Base-by-base conservation (phyloP, 2,113 vertebrate species). In the Pelvicachromis taeniatus region DNA sequence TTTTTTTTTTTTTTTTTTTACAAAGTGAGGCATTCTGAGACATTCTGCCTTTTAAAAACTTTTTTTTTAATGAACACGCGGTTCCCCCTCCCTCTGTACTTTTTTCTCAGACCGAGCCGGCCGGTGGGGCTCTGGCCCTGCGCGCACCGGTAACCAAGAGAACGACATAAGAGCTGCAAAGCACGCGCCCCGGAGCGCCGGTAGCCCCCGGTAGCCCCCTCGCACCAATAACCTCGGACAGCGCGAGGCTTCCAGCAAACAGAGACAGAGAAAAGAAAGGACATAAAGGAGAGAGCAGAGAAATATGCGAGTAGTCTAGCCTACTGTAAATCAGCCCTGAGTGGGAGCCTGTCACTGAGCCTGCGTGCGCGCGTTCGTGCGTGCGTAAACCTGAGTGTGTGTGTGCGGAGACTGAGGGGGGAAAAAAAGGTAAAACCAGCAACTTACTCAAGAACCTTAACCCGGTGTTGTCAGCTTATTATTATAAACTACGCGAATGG, bases 251-350 rank as follows among this genome's bases (percentile, higher is more conserved):
- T 95, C 94, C 93, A 96, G 94, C 94, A 96, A 96, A 96, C 94
- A 96, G 89, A 95, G 81, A 83, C 91, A 94, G 91, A 94, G 90
- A 93, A 93, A 92, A 88, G 91, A 91, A 82, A 63, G 88, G 83
- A 93, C 82, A 94, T 92, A 93, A 92, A 93, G 88, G 82, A 77
- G 88, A 86, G 86, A 82, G 9, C 19, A 82, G 85, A 83, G 85
- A 94, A 96, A 96, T 96, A 95, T 96, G 93, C 88, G 93, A 95
- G 95, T 96, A 96, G 70, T 26, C 70, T 52, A 75, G 70, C 45
- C 70, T 75, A 75, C 96, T 96, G 96, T 97, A 97, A 98, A 97
- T 97, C 96, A 97, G 94, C 92, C 88, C 95, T 88, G 95, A 96
- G 95, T 94, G 95, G 94, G 90, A 92, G 93, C 80, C 93, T 95